Evolutionary conservation across 1,140 invertebrate genomes (phyloP).

Genomic region (Hirudo medicinalis): DNA sequence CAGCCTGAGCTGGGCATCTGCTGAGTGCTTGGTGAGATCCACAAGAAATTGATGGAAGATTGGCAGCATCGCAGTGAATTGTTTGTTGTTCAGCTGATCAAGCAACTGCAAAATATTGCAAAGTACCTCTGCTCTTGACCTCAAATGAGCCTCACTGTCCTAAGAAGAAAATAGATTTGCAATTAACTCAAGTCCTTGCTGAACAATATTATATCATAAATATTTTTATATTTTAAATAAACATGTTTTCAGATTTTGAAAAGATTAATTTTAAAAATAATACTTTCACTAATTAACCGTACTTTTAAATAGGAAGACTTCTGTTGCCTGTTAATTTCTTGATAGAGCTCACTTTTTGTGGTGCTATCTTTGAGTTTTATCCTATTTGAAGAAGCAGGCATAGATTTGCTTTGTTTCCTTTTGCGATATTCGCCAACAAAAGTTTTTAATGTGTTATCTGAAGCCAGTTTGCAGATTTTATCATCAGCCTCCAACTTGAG

Average conservation of each 20-base stretch:
- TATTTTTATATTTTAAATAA: no score
- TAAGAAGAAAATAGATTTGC: constrained; percentile 25
- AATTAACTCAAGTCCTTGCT: no score
- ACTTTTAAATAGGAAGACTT: constrained; percentile 65
- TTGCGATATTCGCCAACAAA: constrained; percentile 51
- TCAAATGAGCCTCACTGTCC: constrained; percentile 53
- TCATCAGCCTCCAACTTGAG: constrained; percentile 22
- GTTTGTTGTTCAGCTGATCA: constrained; percentile 46
- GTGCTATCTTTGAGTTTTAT: constrained; percentile 22
- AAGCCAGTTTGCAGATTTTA: constrained; percentile 43
- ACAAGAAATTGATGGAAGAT: constrained; percentile 51
- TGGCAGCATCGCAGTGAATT: constrained; percentile 50
- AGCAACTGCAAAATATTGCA: constrained; percentile 49
- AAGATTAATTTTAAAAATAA: neutral
- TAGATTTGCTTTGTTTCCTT: constrained; percentile 48
- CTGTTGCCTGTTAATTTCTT: constrained; percentile 47
- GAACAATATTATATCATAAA: no score
- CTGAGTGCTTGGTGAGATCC: constrained; percentile 50
- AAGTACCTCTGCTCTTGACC: constrained; percentile 54
- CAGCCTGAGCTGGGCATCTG: constrained; percentile 49
- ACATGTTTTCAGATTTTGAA: no score
- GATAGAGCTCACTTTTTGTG: constrained; percentile 27
- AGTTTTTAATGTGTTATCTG: constrained; percentile 43
- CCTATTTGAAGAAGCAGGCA: constrained; percentile 36
- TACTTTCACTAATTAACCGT: neutral